phyloP scores from a whole-genome alignment of 2,113 vertebrate species.

The Brachirus orientalis region DNA sequence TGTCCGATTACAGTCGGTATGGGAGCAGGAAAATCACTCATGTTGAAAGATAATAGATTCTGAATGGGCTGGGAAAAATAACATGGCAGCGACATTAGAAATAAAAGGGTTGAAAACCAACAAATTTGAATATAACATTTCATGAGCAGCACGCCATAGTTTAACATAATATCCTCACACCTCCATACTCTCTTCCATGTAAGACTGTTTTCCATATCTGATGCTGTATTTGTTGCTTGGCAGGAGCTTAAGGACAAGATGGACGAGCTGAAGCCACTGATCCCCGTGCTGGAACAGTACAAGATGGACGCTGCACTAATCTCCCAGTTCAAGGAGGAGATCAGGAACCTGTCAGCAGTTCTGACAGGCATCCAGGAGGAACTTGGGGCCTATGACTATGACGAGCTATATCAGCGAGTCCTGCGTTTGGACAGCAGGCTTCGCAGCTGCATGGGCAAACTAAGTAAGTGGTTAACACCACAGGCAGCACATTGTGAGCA shows the following conservation, averaged over 20 bases:
- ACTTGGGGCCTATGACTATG: conserved; percentile 95
- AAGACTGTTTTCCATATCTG: conserved; percentile 22
- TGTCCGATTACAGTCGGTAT: conserved; percentile 35
- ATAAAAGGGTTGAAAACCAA: neutral
- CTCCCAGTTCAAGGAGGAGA: conserved; percentile 97
- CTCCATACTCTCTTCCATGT: neutral
- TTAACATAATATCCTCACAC: neutral
- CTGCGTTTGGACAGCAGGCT: conserved; percentile 92
- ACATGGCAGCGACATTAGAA: conserved; percentile 4
- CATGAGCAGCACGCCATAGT: neutral
- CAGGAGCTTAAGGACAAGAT: conserved; percentile 98
- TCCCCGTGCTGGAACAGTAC: conserved; percentile 98
- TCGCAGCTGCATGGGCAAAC: conserved; percentile 97
- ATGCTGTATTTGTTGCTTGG: conserved; percentile 23
- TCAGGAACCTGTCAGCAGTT: conserved; percentile 91
- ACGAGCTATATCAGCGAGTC: conserved; percentile 93
- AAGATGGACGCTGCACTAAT: conserved; percentile 96
- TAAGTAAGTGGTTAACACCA: conserved; percentile 87
- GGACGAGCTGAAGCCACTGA: conserved; percentile 95
- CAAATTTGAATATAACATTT: neutral
- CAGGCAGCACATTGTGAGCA: neutral
- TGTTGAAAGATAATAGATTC: neutral
- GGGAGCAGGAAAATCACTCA: conserved; percentile 18
- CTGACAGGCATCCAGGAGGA: conserved; percentile 96
- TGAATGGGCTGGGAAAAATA: neutral